Evolutionary conservation across 2,113 vertebrate genomes (phyloP), one percentile per base, ranked within the genome.

Genomic region (Mellivora capensis): DNA sequence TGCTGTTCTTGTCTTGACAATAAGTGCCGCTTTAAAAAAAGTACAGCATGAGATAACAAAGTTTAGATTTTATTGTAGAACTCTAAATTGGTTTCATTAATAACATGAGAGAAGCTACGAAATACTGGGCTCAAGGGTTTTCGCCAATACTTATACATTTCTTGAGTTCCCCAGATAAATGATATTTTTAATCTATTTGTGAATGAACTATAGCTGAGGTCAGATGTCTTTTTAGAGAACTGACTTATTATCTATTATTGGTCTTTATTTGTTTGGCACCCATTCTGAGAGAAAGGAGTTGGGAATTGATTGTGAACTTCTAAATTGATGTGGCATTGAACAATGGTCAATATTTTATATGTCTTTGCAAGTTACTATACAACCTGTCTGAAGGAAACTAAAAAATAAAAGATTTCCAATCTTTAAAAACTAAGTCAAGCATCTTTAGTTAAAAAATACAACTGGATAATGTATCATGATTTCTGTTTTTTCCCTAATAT

Each of bases 391-490:
- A 95, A 96, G 34, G 12, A 90, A 94, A 91, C 12, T 27, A 29
- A 57, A 95, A 80, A 90, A 27, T 59, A 94, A 86, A 49, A 79
- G 4, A 81, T 86, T 76, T 80, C 12, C 6, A 67, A 83, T 80
- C 57, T 76, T 92, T 81, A 77, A 15, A 91, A 97, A 42, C 23
- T 54, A 77, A 94, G 18, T 59, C 3, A 93, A 64, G 17, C 14
- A 69, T 81, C 21, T 87, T 94, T 71, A 93, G 37, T 71, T 89
- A 71, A 91, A 93, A 93, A 86, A 79, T 76, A 76, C 6, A 47
- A 18, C 57, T 80, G 0, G 18, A 54, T 87, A 95, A 6, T 4
- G 13, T 90, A 81, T 71, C 79, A 52, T 18, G 39, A 86, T 52
- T 91, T 95, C 54, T 96, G 3, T 7, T 82, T 91, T 91, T 94